Percentiles rank a stretch among this genome's conserved stretches.
These are phyloP conservation scores for Athalia rosae DNA, from an alignment of 2,888 invertebrate species.

Conservation along the genomic window DNA sequence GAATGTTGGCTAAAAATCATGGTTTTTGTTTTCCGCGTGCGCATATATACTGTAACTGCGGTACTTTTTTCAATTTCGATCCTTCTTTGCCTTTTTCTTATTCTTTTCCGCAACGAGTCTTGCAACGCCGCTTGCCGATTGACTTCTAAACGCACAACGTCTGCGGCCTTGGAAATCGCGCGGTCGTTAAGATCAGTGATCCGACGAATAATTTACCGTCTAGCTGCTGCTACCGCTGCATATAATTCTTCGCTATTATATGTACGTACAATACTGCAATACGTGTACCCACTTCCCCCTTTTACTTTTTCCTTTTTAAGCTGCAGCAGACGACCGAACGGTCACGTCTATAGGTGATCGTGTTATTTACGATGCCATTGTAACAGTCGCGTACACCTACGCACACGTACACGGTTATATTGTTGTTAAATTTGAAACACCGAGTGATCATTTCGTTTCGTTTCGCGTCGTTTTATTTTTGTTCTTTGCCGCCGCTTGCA, in stretches of 20 bases:
- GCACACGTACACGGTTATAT: too few species aligned
- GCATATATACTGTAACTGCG: too few species aligned
- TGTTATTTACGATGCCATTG: too few species aligned
- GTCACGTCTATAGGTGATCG: too few species aligned
- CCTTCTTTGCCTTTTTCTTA: not conserved
- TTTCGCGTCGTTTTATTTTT: too few species aligned
- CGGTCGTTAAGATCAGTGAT: not conserved
- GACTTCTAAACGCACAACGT: conserved; percentile 13
- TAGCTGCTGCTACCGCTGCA: not conserved
- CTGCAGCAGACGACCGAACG: too few species aligned
- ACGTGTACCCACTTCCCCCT: conserved; percentile 16
- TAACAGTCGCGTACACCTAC: too few species aligned
- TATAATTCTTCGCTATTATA: not conserved
- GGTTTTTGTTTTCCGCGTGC: too few species aligned
- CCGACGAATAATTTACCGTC: not conserved
- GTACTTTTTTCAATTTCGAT: not conserved
- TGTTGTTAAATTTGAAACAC: too few species aligned
- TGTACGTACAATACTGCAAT: not conserved
- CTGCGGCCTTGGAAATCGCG: conserved; percentile 15
- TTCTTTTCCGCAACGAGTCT: not conserved
- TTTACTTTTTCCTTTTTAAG: conserved; percentile 16
- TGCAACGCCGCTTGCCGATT: not conserved
- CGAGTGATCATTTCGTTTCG: too few species aligned
- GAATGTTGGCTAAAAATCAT: too few species aligned
- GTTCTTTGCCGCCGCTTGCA: too few species aligned